Conservation (phyloP, 2,113 vertebrate genomes). For the Spea multiplicata region DNA sequence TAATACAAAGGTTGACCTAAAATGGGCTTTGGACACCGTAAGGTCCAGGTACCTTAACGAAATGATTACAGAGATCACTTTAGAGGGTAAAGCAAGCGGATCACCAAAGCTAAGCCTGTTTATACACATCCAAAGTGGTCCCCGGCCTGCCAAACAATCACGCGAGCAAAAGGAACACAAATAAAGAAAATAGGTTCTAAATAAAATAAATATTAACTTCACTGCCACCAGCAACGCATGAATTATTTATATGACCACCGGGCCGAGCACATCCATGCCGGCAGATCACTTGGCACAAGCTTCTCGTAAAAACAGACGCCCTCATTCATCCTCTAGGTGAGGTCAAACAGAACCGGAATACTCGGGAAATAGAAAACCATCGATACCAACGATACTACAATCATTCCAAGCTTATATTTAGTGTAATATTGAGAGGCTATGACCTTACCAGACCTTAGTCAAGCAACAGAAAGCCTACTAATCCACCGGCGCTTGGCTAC, state of each 20-base stretch:
- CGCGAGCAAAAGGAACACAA: background rate
- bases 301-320: background rate
- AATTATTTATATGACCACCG: background rate
- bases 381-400: background rate
- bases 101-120: too few species aligned
- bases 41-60: background rate
- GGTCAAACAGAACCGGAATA: background rate
- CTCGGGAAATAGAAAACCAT: background rate
- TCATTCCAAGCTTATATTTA: too few species aligned
- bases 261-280: background rate
- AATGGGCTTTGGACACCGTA: too few species aligned
- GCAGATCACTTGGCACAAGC: background rate
- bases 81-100: too few species aligned
- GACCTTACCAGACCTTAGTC: too few species aligned
- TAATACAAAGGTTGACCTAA: too few species aligned
- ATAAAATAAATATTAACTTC: conserved; percentile 28
- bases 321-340: background rate
- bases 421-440: too few species aligned
- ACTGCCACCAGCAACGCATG: background rate
- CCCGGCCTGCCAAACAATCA: background rate
- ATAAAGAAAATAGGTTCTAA: background rate
- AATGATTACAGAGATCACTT: background rate
- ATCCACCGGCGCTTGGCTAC: too few species aligned
- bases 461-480: too few species aligned
- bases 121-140: background rate